phyloP scores from a whole-genome alignment of 2,888 invertebrate species.

The Tridacna crocea region DNA sequence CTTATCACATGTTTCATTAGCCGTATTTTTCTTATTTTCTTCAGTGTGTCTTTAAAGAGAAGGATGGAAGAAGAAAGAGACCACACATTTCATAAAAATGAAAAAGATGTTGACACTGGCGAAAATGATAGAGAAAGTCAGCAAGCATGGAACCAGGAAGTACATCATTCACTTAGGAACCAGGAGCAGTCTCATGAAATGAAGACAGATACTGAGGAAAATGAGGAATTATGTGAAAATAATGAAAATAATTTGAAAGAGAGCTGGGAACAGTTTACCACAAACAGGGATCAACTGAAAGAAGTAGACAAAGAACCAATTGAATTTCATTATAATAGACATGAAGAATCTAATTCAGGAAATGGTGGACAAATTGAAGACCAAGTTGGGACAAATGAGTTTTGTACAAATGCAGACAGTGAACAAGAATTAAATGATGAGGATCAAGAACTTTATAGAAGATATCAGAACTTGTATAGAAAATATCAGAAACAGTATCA shows the following conservation, averaged over 20 bases:
- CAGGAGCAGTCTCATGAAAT: background rate
- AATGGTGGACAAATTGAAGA: too few species aligned
- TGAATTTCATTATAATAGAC: too few species aligned
- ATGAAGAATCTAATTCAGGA: too few species aligned
- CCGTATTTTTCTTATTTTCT: too few species aligned
- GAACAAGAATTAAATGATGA: constrained; percentile 1
- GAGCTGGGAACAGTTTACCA: too few species aligned
- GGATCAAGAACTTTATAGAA: background rate
- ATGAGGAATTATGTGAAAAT: background rate
- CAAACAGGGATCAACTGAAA: too few species aligned
- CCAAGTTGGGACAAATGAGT: too few species aligned
- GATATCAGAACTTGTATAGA: background rate
- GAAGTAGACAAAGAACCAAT: background rate
- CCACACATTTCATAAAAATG: too few species aligned
- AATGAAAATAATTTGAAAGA: background rate
- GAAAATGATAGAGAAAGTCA: background rate
- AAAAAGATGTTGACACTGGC: background rate
- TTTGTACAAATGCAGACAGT: background rate
- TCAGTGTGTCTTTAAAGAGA: too few species aligned
- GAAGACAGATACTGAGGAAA: background rate
- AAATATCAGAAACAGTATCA: background rate
- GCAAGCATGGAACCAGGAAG: background rate
- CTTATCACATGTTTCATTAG: too few species aligned
- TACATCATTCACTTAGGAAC: background rate
- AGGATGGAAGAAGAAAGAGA: too few species aligned